These are phyloP conservation scores for Hephaestus fuliginosus DNA, from an alignment of 2,797 vertebrate species.

Conservation along the genomic window DNA sequence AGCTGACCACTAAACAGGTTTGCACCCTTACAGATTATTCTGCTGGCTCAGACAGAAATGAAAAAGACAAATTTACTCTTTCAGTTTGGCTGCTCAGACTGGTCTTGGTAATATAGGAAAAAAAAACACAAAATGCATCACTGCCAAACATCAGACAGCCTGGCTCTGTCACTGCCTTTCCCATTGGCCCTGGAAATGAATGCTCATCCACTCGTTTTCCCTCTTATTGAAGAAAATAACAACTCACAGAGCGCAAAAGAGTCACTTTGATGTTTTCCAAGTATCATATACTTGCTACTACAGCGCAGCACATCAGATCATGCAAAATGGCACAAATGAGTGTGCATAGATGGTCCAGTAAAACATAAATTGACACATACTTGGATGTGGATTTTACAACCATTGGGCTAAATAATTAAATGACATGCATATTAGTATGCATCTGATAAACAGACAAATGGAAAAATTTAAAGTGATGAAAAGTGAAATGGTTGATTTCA, in stretches of 20 bases:
- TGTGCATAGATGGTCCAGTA: not conserved
- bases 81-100: slow-evolving; percentile 45
- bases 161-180: slow-evolving; percentile 47
- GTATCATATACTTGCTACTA: not conserved
- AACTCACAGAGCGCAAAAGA: slow-evolving; percentile 2
- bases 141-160: slow-evolving; percentile 57
- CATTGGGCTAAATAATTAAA: slow-evolving; percentile 22
- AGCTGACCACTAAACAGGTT: slow-evolving; percentile 14
- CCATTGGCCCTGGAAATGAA: slow-evolving; percentile 62
- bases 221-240: slow-evolving; percentile 18
- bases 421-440: slow-evolving; percentile 16
- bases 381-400: not conserved
- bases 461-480: slow-evolving; percentile 17
- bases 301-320: not conserved
- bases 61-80: slow-evolving; percentile 46
- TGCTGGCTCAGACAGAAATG: slow-evolving; percentile 13
- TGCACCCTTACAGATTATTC: slow-evolving; percentile 7
- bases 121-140: slow-evolving; percentile 39
- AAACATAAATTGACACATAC: not conserved
- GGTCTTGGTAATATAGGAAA: slow-evolving; percentile 36
- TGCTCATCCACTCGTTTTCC: slow-evolving; percentile 23
- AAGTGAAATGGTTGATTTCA: slow-evolving; percentile 14
- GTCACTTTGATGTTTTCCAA: slow-evolving; percentile 8
- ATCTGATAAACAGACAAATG: slow-evolving; percentile 40
- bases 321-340: not conserved